Evolutionary conservation across 2,797 vertebrate genomes (phyloP).

Genomic region (Etheostoma nigrum): DNA sequence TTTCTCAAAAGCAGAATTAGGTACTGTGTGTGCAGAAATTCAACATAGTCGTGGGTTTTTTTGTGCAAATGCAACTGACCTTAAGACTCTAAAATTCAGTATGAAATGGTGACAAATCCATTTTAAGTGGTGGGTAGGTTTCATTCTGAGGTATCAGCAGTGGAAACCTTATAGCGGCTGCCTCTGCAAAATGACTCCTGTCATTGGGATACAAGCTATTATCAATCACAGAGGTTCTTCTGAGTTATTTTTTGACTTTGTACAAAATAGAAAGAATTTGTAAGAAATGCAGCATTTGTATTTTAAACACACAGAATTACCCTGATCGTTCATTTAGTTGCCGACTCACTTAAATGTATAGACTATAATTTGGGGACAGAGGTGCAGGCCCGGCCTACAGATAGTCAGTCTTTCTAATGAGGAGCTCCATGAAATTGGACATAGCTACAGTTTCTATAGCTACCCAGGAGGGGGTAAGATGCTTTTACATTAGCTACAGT

Average conservation of each 20-base stretch:
- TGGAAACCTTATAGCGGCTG: not conserved
- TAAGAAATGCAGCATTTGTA: not conserved
- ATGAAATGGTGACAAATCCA: constrained; percentile 36
- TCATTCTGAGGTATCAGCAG: not conserved
- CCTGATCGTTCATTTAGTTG: not conserved
- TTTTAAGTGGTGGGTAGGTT: constrained; percentile 27
- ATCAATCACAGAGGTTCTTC: not conserved
- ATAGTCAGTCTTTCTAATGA: not conserved
- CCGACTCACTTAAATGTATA: not conserved
- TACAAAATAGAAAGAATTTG: not conserved
- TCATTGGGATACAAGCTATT: not conserved
- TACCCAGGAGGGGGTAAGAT: constrained; percentile 1
- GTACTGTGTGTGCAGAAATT: constrained; percentile 23
- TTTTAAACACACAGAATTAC: not conserved
- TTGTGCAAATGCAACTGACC: constrained; percentile 6
- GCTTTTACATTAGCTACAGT: constrained; percentile 14
- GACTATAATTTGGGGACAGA: not conserved
- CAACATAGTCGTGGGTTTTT: not conserved
- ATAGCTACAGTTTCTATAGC: constrained; percentile 26
- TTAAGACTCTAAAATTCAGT: constrained; percentile 31
- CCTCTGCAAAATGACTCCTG: constrained; percentile 18
- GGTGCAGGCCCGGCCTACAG: constrained; percentile 1
- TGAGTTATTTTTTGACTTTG: not conserved
- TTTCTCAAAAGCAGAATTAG: constrained; percentile 13
- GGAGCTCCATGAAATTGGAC: constrained; percentile 21